Conservation (phyloP, 1,140 invertebrate species). For the Periplaneta americana region DNA sequence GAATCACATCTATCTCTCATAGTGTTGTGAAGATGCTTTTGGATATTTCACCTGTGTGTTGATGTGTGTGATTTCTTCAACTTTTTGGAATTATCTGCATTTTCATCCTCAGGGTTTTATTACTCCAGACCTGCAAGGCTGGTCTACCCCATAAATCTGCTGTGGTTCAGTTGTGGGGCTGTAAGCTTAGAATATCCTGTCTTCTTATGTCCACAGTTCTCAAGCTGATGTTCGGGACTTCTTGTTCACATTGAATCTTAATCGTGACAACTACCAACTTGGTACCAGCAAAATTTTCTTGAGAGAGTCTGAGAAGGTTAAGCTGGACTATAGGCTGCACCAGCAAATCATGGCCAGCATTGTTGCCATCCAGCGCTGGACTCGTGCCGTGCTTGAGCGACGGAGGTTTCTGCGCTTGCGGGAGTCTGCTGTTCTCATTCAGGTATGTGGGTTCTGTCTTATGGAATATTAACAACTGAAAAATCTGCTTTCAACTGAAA, state of each 20-base stretch:
- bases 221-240: slow-evolving; percentile 76
- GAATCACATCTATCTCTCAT: too few relatives aligned
- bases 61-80: too few relatives aligned
- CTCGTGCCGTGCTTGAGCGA: slow-evolving; percentile 72
- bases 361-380: slow-evolving; percentile 88
- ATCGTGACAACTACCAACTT: slow-evolving; percentile 87
- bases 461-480: too few relatives aligned
- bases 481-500: too few relatives aligned
- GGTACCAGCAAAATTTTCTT: slow-evolving; percentile 89
- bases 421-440: slow-evolving; percentile 68
- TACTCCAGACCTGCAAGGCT: too few relatives aligned
- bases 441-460: slow-evolving; percentile 41
- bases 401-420: slow-evolving; percentile 68
- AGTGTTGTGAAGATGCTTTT: too few relatives aligned
- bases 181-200: too few relatives aligned
- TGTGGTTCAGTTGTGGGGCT: too few relatives aligned
- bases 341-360: slow-evolving; percentile 91
- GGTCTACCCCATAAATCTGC: too few relatives aligned
- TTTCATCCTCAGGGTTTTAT: too few relatives aligned
- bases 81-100: too few relatives aligned
- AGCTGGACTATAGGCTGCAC: slow-evolving; percentile 85
- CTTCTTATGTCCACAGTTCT: slow-evolving; percentile 44
- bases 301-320: slow-evolving; percentile 89
- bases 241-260: slow-evolving; percentile 70
- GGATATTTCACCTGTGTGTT: too few relatives aligned